Base-by-base conservation (phyloP, 92 coral and sea anemone genomes). In the Plumapathes pennacea region DNA sequence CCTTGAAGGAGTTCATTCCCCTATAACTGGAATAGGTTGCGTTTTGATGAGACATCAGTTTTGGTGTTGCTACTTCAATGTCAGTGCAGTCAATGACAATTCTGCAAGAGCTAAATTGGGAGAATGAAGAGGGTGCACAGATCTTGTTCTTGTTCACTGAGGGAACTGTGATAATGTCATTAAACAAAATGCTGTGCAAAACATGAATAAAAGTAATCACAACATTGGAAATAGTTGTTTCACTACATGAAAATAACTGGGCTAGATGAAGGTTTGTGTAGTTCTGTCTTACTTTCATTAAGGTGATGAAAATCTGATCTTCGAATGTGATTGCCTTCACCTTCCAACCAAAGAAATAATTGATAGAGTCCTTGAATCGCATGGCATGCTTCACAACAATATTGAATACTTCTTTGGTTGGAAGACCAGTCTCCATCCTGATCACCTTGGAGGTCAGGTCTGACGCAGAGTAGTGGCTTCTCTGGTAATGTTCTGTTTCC, bases 61-160 rank as follows among this genome's bases (percentile, higher is more conserved):
- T 28, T 10, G 71, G 76, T 33, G 76, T 25, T 32, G 76, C 83
- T 18, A 76, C 43, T 36, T 76, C 83, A 13, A 66, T 39, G 30
- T 76, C 83, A 11, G 85, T 83, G 32, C 90, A 83, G 46, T 77
- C 90, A 18, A 83, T 70, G 4, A 75, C 57, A 8, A 74, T 48
- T 20, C 68, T 64, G 37, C 89, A 82, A 57, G 57, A 58, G 29
- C 75, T 47, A 54, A 47, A 57, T 38, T 71, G 47, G 12, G 72
- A 38, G 77, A 77, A 84, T 5, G 85, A 84, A 10, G 78, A 61
- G 28, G 57, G 57, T 23, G 57, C 38, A 27, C 37, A 50, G 37
- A 50, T 36, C 18, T 50, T 50, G 36, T 65, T 64, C 42, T 84
- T 84, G 11, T 62, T 62, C 34, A 73, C 57, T 3, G 90, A 78